Evolutionary conservation across 2,888 invertebrate species (phyloP), one percentile per base, ranked within the genome.

Genomic region (Epiblema foenella): DNA sequence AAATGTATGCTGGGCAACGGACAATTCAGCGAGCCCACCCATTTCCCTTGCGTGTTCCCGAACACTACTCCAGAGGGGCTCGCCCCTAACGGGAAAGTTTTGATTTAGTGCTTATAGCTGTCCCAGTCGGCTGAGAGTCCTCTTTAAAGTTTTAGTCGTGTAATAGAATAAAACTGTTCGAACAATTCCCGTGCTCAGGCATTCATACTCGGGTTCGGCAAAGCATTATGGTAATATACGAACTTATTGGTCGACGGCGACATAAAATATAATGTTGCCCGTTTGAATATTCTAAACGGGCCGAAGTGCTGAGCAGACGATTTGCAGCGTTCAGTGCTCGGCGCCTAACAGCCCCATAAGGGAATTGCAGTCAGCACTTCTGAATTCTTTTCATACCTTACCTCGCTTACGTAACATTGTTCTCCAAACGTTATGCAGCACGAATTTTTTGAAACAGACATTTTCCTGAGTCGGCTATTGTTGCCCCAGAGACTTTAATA

Each of bases 101-200:
- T 93, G 93, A 93, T 92, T 93, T 93, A 93, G 89, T 89, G 89
- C 91, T 90, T 90, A 91, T 91, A 89, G 88, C 89, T 88, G 89
- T 88, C 89, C 83, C 87, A 85, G 85, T 84, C 84, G 86, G 83
- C 77, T 54, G 82, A 82, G 85, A 85, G 83, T 82, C 88, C 89
- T 90, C 90, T 91, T 91, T 89, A 90, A 91, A 91, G 85, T 92
- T 91, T 88, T 84, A 89, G 87, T 82, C 83, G 84, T 85, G 87
- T 91, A 90, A 92, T 91, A 89, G 93, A 93, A 92, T 93, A 91
- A 92, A 93, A 91, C 86, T 87, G 88, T 83, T 89, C 85, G 89
- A 89, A 91, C 90, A 90, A 89, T 87, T 85, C 83, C 83, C 77
- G 80, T 78, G 81, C 81, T 85, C 81, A 77, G 78, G 87, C 85